Percentiles rank a stretch among this genome's conserved stretches.
phyloP scores from a whole-genome alignment of 2,888 invertebrate species.

The Trissolcus brochymenae region DNA sequence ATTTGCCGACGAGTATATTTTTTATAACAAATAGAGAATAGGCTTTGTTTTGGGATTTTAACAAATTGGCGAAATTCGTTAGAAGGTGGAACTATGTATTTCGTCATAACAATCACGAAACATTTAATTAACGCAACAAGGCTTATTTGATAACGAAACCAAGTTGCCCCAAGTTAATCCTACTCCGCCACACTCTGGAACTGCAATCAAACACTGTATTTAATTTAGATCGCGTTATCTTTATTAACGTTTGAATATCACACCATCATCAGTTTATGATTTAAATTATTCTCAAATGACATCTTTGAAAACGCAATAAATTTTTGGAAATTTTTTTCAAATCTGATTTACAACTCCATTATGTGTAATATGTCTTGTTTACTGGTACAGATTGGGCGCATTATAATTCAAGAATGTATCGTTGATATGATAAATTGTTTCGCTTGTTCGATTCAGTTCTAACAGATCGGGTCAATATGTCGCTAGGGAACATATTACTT shows the following conservation, averaged over 20 bases:
- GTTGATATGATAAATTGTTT: constrained; percentile 18
- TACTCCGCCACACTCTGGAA: constrained; percentile 14
- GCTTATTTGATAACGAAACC: constrained; percentile 28
- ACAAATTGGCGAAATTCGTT: no score
- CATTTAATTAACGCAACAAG: constrained; percentile 18
- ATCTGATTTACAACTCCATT: background rate
- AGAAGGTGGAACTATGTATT: background rate
- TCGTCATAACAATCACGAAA: constrained; percentile 14
- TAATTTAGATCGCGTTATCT: constrained; percentile 17
- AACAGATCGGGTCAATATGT: constrained; percentile 37
- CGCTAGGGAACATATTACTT: constrained; percentile 43
- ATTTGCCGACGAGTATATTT: no score
- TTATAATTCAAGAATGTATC: constrained; percentile 11
- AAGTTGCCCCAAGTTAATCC: constrained; percentile 19
- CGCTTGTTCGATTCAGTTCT: constrained; percentile 23
- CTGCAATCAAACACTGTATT: constrained; percentile 34
- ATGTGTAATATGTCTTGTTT: background rate
- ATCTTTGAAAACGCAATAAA: background rate
- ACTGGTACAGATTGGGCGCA: background rate
- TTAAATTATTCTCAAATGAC: constrained; percentile 7
- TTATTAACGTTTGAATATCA: constrained; percentile 1
- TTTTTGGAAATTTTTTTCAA: no score
- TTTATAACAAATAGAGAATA: no score
- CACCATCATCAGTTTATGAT: background rate
- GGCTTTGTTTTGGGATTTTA: no score